Evolutionary conservation across 2,113 vertebrate species (phyloP).

Genomic region (Varanus salvator): DNA sequence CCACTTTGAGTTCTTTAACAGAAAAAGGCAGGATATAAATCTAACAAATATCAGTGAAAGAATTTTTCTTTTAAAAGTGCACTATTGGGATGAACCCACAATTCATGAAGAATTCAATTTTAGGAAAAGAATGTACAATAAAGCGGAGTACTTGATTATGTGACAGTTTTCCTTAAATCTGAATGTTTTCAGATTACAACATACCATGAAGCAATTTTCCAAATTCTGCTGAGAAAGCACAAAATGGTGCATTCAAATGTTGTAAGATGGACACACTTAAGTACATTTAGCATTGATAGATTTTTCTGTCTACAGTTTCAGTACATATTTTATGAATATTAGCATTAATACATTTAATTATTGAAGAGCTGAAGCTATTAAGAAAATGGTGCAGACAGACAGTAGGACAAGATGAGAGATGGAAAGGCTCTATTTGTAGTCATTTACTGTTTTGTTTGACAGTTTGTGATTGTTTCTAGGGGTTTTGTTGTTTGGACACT

Average conservation of each 20-base stretch:
- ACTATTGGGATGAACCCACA: neutral
- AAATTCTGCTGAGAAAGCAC: conserved; percentile 6
- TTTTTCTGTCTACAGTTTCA: neutral
- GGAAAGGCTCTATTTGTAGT: conserved; percentile 12
- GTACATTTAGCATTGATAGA: neutral
- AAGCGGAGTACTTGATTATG: neutral
- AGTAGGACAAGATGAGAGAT: conserved; percentile 12
- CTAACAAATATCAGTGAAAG: neutral
- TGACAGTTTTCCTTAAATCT: neutral
- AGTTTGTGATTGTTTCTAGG: conserved; percentile 18
- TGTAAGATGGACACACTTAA: neutral
- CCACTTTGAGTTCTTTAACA: no score
- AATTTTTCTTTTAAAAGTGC: neutral
- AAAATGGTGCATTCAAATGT: neutral
- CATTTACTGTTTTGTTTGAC: conserved; percentile 17
- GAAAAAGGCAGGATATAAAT: no score
- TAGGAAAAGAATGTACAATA: neutral
- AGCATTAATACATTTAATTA: conserved; percentile 10
- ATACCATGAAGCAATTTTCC: neutral
- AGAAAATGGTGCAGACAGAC: neutral
- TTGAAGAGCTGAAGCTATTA: neutral
- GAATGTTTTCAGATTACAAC: conserved; percentile 9
- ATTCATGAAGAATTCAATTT: neutral
- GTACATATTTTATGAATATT: conserved; percentile 27
- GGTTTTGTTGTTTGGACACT: conserved; percentile 42